These are phyloP conservation scores for Papilio protenor DNA, from an alignment of 2,888 invertebrate species.

Conservation along the genomic window DNA sequence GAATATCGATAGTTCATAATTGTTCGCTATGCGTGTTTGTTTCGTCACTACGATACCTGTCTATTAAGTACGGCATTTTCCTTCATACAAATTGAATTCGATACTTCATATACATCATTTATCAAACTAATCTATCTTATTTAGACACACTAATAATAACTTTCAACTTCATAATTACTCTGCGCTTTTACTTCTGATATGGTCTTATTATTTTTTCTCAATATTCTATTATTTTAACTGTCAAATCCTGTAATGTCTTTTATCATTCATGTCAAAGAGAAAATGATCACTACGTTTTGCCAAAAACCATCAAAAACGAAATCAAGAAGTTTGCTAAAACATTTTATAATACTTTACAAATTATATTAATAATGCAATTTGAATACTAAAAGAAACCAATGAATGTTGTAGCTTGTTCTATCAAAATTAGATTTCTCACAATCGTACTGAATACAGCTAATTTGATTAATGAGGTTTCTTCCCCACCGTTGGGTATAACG, in stretches of 20 bases:
- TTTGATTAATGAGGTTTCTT: slow-evolving; percentile 68
- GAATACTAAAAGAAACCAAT: slow-evolving; percentile 55
- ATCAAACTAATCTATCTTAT: no score
- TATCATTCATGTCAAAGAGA: no score
- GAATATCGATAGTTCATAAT: no score
- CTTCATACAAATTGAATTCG: no score
- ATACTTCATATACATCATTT: no score
- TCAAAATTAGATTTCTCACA: slow-evolving; percentile 62
- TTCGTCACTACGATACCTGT: no score
- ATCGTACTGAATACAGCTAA: slow-evolving; percentile 68
- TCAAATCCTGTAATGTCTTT: slow-evolving; percentile 3
- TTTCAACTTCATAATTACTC: background rate
- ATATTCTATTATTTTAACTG: background rate
- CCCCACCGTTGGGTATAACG: slow-evolving; percentile 56
- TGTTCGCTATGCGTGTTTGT: no score
- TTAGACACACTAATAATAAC: no score
- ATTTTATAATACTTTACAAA: background rate
- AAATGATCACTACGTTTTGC: no score
- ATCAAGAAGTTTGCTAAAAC: slow-evolving; percentile 11
- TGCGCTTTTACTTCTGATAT: slow-evolving; percentile 2
- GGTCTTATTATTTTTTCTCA: background rate
- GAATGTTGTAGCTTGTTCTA: slow-evolving; percentile 58
- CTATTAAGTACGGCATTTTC: no score
- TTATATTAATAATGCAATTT: slow-evolving; percentile 48
- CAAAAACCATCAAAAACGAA: slow-evolving; percentile 8